Conservation (phyloP, 2,888 invertebrate species). For the Phanerotoma sp. region DNA sequence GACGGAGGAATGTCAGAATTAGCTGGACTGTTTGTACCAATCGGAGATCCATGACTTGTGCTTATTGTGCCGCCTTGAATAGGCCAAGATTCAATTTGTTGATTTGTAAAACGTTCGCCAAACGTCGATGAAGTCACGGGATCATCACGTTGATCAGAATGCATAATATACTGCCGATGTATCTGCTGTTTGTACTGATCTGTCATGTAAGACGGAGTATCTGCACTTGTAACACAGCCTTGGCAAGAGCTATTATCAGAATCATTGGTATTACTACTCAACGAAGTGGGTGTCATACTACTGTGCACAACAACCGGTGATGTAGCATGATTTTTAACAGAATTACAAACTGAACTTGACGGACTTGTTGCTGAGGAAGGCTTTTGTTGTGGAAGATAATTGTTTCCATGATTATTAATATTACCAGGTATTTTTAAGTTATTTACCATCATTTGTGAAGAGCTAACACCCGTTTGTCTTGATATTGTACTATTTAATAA, state of each 20-base stretch:
- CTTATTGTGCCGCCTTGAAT: conserved; percentile 85
- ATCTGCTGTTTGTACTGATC: conserved; percentile 49
- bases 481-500: conserved; percentile 81
- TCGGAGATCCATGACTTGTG: conserved; percentile 77
- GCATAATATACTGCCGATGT: conserved; percentile 46
- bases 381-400: conserved; percentile 53
- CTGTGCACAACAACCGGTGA: conserved; percentile 55
- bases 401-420: conserved; percentile 1
- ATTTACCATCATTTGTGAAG: conserved; percentile 43
- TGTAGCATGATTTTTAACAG: conserved; percentile 51
- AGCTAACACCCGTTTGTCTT: conserved; percentile 62
- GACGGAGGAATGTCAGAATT: conserved; percentile 59
- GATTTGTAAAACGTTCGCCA: conserved; percentile 61
- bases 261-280: conserved; percentile 42
- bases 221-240: conserved; percentile 41
- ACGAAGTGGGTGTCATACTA: conserved; percentile 51
- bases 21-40: conserved; percentile 61
- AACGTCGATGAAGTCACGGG: conserved; percentile 72
- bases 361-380: conserved; percentile 51
- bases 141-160: conserved; percentile 54
- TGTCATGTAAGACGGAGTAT: conserved; percentile 47
- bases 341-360: conserved; percentile 44
- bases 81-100: conserved; percentile 67
- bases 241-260: conserved; percentile 47
- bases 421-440: conserved; percentile 15